Percentiles rank a stretch among this genome's conserved stretches.
phyloP scores from a whole-genome alignment of 2,797 vertebrate species.

The Diplodus puntazzo region DNA sequence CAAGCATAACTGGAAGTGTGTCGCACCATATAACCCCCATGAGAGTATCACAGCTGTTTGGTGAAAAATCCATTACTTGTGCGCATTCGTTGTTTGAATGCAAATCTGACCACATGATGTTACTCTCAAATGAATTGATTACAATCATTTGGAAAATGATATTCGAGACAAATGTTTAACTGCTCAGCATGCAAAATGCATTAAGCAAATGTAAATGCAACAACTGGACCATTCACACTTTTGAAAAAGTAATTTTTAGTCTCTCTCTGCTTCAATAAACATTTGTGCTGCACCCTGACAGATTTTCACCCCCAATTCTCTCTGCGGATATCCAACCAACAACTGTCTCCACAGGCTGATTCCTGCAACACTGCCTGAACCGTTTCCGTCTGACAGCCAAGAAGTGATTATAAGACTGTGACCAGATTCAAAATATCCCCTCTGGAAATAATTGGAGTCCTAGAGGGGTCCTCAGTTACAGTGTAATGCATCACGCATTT shows the following conservation, averaged over 20 bases:
- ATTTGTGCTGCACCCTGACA: conserved; percentile 50
- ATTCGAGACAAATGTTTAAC: conserved; percentile 62
- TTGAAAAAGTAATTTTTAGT: conserved; percentile 53
- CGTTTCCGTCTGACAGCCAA: conserved; percentile 52
- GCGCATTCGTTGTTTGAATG: conserved; percentile 61
- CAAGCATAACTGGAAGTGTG: conserved; percentile 19
- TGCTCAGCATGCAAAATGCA: conserved; percentile 53
- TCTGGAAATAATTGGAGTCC: conserved; percentile 45
- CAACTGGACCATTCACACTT: conserved; percentile 58
- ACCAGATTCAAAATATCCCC: conserved; percentile 52
- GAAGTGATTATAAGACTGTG: conserved; percentile 55
- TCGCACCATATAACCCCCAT: conserved; percentile 11
- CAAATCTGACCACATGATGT: conserved; percentile 61
- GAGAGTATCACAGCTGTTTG: conserved; percentile 45
- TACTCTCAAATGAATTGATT: conserved; percentile 71
- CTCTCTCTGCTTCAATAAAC: conserved; percentile 62
- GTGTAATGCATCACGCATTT: conserved; percentile 31
- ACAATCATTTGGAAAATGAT: conserved; percentile 68
- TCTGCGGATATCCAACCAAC: conserved; percentile 33
- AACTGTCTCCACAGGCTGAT: conserved; percentile 46
- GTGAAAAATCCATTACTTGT: conserved; percentile 47
- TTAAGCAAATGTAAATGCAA: conserved; percentile 66
- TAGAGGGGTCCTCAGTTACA: conserved; percentile 26
- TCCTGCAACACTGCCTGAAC: conserved; percentile 39
- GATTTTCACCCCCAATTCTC: conserved; percentile 55